Evolutionary conservation across 2,888 invertebrate species (phyloP).

Genomic region (Pasiphila rectangulata): DNA sequence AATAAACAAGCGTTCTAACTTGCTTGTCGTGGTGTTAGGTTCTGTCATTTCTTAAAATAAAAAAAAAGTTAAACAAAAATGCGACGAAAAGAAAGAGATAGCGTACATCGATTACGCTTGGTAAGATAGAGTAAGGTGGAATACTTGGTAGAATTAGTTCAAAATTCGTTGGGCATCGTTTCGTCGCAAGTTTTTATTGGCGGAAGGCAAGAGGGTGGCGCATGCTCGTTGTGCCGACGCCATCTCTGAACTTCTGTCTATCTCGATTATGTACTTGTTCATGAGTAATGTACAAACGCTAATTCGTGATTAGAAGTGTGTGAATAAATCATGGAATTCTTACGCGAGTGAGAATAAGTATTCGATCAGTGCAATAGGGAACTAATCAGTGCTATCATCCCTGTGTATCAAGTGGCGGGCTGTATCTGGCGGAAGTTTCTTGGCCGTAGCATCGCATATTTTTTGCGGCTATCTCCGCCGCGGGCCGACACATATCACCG

Average conservation of each 20-base stretch:
- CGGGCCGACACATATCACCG: conserved; percentile 50
- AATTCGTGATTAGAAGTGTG: conserved; percentile 59
- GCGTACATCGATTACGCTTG: background rate
- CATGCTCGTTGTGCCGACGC: conserved; percentile 82
- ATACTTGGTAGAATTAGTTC: conserved; percentile 52
- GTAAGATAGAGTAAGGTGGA: conserved; percentile 40
- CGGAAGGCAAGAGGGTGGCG: conserved; percentile 71
- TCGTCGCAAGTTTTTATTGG: conserved; percentile 65
- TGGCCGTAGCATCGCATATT: conserved; percentile 75
- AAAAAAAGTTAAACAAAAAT: too few species aligned
- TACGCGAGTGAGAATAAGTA: conserved; percentile 57
- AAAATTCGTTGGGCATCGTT: conserved; percentile 45
- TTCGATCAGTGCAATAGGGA: conserved; percentile 46
- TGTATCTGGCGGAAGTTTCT: conserved; percentile 75
- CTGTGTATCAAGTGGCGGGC: conserved; percentile 55
- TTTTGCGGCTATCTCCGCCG: conserved; percentile 70
- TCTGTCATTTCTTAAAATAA: too few species aligned
- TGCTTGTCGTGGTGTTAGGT: too few species aligned
- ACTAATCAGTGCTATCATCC: conserved; percentile 46
- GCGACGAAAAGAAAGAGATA: conserved; percentile 11
- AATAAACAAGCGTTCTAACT: too few species aligned
- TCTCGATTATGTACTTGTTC: conserved; percentile 67
- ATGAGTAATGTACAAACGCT: conserved; percentile 56
- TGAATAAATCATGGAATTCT: conserved; percentile 64
- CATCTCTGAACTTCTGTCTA: conserved; percentile 77